A percentile compares a stretch with the other conserved stretches of the same genome.
Evolutionary conservation across 2,113 vertebrate genomes (phyloP).

Genomic region (Elgaria multicarinata): DNA sequence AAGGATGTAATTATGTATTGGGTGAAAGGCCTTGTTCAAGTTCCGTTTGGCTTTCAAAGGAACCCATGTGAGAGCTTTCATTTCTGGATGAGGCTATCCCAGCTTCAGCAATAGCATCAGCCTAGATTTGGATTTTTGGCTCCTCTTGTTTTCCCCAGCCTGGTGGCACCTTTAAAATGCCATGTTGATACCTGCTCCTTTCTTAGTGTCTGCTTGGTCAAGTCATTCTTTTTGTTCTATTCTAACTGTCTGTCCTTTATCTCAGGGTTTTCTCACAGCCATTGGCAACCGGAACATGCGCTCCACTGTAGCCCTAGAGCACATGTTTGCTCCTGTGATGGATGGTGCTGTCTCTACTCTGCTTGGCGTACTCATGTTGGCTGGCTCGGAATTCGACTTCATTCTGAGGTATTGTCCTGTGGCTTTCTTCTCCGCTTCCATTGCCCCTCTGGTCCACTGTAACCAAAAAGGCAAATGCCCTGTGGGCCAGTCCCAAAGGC

Average conservation of each 20-base stretch:
- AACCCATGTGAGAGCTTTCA: neutral
- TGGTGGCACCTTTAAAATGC: neutral
- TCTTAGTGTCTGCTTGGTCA: neutral
- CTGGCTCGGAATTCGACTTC: constrained; percentile 83
- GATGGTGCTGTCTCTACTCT: constrained; percentile 83
- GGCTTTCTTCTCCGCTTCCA: neutral
- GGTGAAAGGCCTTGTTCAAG: neutral
- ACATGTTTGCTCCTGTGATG: constrained; percentile 81
- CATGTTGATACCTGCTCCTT: neutral
- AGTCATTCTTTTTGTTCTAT: neutral
- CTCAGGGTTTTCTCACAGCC: constrained; percentile 82
- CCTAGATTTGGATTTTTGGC: neutral
- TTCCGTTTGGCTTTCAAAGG: neutral
- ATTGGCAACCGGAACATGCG: constrained; percentile 78
- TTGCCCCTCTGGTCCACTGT: neutral
- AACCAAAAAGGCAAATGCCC: neutral
- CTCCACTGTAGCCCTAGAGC: constrained; percentile 74
- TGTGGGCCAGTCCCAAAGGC: neutral
- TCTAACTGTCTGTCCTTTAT: neutral
- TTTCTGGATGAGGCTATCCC: neutral
- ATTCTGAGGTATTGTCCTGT: constrained; percentile 77
- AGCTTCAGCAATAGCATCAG: neutral
- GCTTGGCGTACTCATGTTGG: constrained; percentile 84
- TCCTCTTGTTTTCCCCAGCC: neutral
- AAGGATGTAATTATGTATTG: neutral